Conservation (phyloP, 1,140 invertebrate genomes). For the Cyphomyrmex costatus region DNA sequence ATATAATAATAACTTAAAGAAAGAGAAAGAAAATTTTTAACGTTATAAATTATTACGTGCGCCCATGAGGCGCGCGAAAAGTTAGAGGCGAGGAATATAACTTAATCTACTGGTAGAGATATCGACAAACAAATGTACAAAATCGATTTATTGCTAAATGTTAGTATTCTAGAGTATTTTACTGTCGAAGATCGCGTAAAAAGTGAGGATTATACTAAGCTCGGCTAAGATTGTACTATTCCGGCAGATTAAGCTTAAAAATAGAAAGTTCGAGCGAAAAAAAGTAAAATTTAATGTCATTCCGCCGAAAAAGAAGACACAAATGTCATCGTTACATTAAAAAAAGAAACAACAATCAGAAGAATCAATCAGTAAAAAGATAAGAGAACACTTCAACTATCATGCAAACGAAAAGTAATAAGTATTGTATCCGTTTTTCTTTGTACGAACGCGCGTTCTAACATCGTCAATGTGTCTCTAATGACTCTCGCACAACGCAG, state of each 20-base stretch:
- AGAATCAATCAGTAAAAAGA: slow-evolving; percentile 15
- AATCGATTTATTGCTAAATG: slow-evolving; percentile 84
- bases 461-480: slow-evolving; percentile 63
- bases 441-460: slow-evolving; percentile 66
- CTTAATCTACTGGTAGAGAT: slow-evolving; percentile 74
- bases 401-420: slow-evolving; percentile 12
- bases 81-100: slow-evolving; percentile 67
- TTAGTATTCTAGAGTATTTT: slow-evolving; percentile 85
- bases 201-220: slow-evolving; percentile 67
- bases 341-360: background rate
- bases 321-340: slow-evolving; percentile 14
- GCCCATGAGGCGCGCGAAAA: slow-evolving; percentile 52
- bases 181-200: slow-evolving; percentile 75
- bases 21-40: slow-evolving; percentile 79
- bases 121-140: slow-evolving; percentile 84
- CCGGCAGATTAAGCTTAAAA: slow-evolving; percentile 53
- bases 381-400: slow-evolving; percentile 27
- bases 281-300: slow-evolving; percentile 12
- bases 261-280: slow-evolving; percentile 13
- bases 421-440: slow-evolving; percentile 50
- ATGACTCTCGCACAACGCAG: slow-evolving; percentile 42
- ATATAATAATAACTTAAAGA: slow-evolving; percentile 84
- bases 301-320: slow-evolving; percentile 15
- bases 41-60: slow-evolving; percentile 84
- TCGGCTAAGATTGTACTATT: slow-evolving; percentile 69